phyloP scores from a whole-genome alignment of 1,140 invertebrate genomes.

The Aphis gossypii region DNA sequence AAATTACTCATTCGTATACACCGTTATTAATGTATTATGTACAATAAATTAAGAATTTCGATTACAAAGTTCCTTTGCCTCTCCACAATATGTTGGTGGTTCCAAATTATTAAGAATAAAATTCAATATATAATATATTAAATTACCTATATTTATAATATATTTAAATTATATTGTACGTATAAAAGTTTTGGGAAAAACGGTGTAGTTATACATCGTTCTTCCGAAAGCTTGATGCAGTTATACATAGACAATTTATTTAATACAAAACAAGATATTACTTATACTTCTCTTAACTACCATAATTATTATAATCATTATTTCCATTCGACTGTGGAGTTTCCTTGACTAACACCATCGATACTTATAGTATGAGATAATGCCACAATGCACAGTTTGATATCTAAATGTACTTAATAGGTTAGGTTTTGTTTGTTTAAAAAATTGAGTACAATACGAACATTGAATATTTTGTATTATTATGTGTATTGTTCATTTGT shows the following conservation, averaged over 20 bases:
- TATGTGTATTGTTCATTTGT: background rate
- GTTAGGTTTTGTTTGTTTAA: background rate
- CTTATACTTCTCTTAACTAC: background rate
- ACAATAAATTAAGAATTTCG: background rate
- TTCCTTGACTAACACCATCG: background rate
- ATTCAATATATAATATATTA: too few species aligned
- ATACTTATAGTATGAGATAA: background rate
- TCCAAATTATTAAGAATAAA: background rate
- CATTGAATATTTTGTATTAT: background rate
- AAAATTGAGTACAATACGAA: background rate
- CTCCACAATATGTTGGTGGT: background rate
- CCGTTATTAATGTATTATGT: too few species aligned
- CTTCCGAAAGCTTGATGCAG: too few species aligned
- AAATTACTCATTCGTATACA: too few species aligned
- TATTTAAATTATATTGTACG: too few species aligned
- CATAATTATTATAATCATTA: background rate
- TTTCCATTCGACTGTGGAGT: too few species aligned
- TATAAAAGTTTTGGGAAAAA: too few species aligned
- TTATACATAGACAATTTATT: background rate
- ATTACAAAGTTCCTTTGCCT: background rate
- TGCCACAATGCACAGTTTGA: background rate
- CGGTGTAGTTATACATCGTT: background rate
- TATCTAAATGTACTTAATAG: background rate
- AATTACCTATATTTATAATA: too few species aligned
- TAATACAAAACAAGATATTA: background rate